Percentiles rank a stretch among this genome's conserved stretches.
phyloP scores from a whole-genome alignment of 2,113 vertebrate species.

The Acanthisitta chloris region DNA sequence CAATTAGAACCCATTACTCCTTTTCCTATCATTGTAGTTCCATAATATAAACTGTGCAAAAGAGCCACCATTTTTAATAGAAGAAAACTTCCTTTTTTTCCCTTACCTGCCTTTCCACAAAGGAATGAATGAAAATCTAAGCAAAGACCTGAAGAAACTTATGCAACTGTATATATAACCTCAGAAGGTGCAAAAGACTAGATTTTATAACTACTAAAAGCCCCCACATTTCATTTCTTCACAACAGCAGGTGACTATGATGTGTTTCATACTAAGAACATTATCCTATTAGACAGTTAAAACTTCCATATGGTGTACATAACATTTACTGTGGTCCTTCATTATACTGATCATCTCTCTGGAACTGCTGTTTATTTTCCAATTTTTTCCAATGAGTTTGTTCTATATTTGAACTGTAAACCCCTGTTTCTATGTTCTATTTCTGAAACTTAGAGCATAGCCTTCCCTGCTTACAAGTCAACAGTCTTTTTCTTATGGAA shows the following conservation, averaged over 20 bases:
- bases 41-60: not conserved
- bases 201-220: not conserved
- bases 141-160: not conserved
- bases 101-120: not conserved
- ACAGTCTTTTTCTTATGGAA: not conserved
- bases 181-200: not conserved
- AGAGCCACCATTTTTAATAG: not conserved
- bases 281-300: not conserved
- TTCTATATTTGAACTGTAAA: constrained; percentile 7
- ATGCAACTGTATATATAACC: not conserved
- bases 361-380: constrained; percentile 6
- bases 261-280: not conserved
- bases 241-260: not conserved
- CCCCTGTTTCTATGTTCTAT: not conserved
- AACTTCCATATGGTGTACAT: not conserved
- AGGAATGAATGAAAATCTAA: not conserved
- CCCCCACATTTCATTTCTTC: fast-evolving
- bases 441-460: not conserved
- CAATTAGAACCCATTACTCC: too few relatives aligned
- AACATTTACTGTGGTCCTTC: not conserved
- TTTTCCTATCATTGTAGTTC: too few relatives aligned
- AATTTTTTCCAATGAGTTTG: constrained; percentile 1
- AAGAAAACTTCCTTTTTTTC: not conserved
- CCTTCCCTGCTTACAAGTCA: not conserved
- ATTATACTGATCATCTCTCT: not conserved